Evolutionary conservation across 2,888 invertebrate species (phyloP).

Genomic region (Cremastobaeus sp.): DNA sequence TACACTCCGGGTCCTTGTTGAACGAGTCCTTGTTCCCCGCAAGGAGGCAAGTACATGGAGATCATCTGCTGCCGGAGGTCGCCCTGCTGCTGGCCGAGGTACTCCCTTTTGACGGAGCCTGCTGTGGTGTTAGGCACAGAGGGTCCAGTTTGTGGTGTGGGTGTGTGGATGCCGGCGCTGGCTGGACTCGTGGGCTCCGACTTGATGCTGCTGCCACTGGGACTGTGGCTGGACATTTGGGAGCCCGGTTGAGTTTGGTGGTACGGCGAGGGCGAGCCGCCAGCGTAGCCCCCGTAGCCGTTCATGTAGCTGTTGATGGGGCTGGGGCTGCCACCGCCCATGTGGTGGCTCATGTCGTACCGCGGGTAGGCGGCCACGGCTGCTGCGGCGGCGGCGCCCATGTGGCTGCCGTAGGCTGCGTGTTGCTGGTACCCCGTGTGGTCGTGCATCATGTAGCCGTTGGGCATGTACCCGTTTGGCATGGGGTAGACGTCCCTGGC

Average conservation of each 20-base stretch:
- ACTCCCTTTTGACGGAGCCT: conserved; percentile 71
- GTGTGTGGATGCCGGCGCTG: conserved; percentile 82
- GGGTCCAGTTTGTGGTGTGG: conserved; percentile 74
- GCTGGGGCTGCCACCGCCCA: conserved; percentile 85
- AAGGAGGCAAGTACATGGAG: conserved; percentile 86
- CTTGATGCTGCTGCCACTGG: conserved; percentile 92
- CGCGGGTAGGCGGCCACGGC: conserved; percentile 85
- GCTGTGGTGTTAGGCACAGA: conserved; percentile 66
- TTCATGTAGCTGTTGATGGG: conserved; percentile 91
- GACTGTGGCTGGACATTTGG: conserved; percentile 86
- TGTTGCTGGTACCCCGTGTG: conserved; percentile 89
- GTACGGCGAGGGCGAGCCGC: conserved; percentile 85
- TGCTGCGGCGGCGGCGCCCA: conserved; percentile 81
- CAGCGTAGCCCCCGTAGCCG: conserved; percentile 82
- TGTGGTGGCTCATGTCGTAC: conserved; percentile 91
- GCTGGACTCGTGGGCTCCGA: conserved; percentile 92
- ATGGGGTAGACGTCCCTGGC: conserved; percentile 91
- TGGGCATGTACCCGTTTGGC: conserved; percentile 98
- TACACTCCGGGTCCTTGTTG: conserved; percentile 79
- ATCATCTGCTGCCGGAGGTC: conserved; percentile 86
- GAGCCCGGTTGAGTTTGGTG: conserved; percentile 83
- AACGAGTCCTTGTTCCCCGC: conserved; percentile 84
- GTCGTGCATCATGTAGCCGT: conserved; percentile 95
- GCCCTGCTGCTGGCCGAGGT: conserved; percentile 78
- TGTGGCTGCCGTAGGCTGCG: conserved; percentile 83